Base-by-base conservation (phyloP, 2,113 vertebrate species). In the Pachyramphus minor region DNA sequence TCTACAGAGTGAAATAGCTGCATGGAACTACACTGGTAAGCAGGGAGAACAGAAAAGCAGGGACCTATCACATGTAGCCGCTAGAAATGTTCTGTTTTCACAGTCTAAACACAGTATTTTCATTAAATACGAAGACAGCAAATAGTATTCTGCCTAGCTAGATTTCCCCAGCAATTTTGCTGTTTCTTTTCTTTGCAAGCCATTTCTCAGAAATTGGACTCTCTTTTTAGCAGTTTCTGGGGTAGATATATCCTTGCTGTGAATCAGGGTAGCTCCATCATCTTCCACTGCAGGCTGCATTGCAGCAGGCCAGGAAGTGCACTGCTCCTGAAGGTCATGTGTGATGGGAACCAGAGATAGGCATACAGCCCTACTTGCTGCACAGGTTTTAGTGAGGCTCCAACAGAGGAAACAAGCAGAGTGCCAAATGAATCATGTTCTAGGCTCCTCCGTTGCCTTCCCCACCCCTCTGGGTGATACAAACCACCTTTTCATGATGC, bases 371-470 rank as follows among this genome's bases (percentile, higher is more conserved):
- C 76, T 87, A 53, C 17, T 37, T 80, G 73, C 63, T 90, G 79
- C 66, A 55, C 75, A 83, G 73, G 42, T 82, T 62, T 93, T 80
- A 78, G 35, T 25, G 37, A 92, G 44, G 53, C 8, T 84, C 8
- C 69, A 74, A 18, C 31, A 71, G 73, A 69, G 33, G 49, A 95
- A 84, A 86, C 0, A 0, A 83, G 33, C 41, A 22, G 8, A 63
- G 35, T 53, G 84, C 77, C 95, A 88, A 93, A 53, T 93, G 71
- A 96, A 95, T 95, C 88, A 94, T 80, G 33, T 91, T 94, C 35
- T 59, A 59, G 90, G 59, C 81, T 94, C 80, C 89, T 95, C 58
- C 73, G 94, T 81, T 88, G 60, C 87, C 76, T 87, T 91, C 68
- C 55, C 83, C 89, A 93, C 85, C 81, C 87, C 31, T 68, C 76